Evolutionary conservation across 2,888 invertebrate genomes (phyloP).

Genomic region (Euzophera pinguis): DNA sequence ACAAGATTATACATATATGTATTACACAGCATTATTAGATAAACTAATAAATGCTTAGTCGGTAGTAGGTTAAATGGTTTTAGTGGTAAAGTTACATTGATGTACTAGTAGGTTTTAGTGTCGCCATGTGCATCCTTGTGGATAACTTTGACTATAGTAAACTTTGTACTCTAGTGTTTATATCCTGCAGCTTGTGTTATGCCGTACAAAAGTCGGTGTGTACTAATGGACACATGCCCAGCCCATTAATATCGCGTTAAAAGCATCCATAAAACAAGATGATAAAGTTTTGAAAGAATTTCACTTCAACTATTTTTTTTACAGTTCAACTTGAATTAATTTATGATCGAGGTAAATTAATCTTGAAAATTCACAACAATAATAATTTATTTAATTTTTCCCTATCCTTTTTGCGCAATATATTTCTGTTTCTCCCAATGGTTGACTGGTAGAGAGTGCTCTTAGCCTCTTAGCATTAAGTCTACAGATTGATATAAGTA

Average conservation of each 20-base stretch:
- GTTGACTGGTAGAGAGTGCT: no score
- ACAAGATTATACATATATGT: no score
- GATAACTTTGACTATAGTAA: constrained; percentile 59
- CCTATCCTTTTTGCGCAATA: no score
- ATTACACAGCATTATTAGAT: constrained; percentile 27
- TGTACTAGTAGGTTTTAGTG: constrained; percentile 59
- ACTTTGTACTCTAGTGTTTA: constrained; percentile 59
- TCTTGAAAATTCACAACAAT: no score
- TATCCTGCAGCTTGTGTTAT: constrained; percentile 32
- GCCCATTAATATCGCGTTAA: neutral
- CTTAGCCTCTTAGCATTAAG: no score
- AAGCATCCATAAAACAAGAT: neutral
- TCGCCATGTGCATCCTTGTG: constrained; percentile 58
- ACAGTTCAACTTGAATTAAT: no score
- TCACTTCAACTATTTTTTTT: no score
- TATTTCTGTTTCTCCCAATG: no score
- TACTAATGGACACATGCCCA: neutral
- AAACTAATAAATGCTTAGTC: constrained; percentile 47
- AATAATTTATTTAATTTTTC: no score
- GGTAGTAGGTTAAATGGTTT: constrained; percentile 45
- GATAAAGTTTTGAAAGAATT: no score
- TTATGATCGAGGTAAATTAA: no score
- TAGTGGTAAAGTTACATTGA: constrained; percentile 55
- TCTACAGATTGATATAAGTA: no score
- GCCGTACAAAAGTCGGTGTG: neutral